phyloP scores from a whole-genome alignment of 1,140 invertebrate genomes.

The Apocrypta bakeri region DNA sequence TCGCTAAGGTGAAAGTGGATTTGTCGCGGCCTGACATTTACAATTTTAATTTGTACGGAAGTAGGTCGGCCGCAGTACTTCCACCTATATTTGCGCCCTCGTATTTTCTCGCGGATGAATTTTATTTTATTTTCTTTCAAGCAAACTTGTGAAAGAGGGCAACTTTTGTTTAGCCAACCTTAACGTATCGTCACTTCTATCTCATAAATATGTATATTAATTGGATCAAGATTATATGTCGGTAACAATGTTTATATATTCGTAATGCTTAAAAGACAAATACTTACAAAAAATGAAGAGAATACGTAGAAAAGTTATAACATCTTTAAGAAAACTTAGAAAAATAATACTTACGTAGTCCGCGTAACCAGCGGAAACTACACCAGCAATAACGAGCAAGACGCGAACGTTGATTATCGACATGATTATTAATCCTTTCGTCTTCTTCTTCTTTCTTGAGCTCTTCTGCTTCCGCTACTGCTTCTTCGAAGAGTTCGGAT shows the following conservation, averaged over 20 bases:
- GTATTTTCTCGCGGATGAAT: not conserved
- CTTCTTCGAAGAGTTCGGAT: not conserved
- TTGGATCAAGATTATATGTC: too few relatives aligned
- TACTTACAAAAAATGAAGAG: too few relatives aligned
- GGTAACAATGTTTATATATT: too few relatives aligned
- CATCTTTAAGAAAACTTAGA: too few relatives aligned
- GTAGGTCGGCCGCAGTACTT: not conserved
- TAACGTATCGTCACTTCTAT: too few relatives aligned
- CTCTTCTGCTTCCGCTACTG: not conserved
- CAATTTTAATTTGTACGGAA: slow-evolving; percentile 7
- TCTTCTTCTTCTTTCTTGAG: not conserved
- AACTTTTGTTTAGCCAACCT: too few relatives aligned
- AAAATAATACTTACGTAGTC: not conserved
- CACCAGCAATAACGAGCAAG: slow-evolving; percentile 5
- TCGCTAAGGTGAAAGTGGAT: not conserved
- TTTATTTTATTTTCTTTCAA: not conserved
- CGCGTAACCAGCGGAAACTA: not conserved
- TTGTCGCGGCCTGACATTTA: not conserved
- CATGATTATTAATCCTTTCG: slow-evolving; percentile 24
- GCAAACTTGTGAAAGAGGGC: too few relatives aligned
- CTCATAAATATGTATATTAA: too few relatives aligned
- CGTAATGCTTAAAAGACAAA: too few relatives aligned
- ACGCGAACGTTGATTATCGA: slow-evolving; percentile 31
- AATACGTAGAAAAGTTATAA: too few relatives aligned
- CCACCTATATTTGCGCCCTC: not conserved